phyloP scores from a whole-genome alignment of 2,797 vertebrate genomes.

The Parauchenoglanis punctatus region DNA sequence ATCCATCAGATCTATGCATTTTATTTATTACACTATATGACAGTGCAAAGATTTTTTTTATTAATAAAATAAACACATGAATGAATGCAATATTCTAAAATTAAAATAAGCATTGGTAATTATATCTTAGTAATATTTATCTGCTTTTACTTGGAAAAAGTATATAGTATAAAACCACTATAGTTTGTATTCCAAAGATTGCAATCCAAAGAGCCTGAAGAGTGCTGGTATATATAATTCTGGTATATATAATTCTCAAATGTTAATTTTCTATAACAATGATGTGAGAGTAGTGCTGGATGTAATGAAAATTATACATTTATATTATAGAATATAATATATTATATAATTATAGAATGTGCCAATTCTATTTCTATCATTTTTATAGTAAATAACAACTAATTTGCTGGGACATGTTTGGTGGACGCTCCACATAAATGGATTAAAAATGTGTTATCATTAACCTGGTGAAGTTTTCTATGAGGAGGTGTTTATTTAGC shows the following conservation, averaged over 20 bases:
- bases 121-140: background rate
- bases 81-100: background rate
- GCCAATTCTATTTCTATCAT: background rate
- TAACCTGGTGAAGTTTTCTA: background rate
- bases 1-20: background rate
- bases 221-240: background rate
- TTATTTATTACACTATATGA: background rate
- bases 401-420: background rate
- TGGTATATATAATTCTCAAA: background rate
- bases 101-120: background rate
- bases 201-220: background rate
- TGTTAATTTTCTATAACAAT: too few relatives aligned
- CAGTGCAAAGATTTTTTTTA: background rate
- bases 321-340: background rate
- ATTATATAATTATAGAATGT: too few relatives aligned
- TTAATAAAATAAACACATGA: background rate
- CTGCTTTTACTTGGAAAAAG: background rate
- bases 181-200: background rate
- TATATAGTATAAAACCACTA: background rate
- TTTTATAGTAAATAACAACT: background rate
- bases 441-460: background rate
- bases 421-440: background rate
- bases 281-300: background rate
- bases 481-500: background rate
- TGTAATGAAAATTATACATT: background rate